Evolutionary conservation across 2,888 invertebrate genomes (phyloP).

Genomic region (Ennomos erosarius): DNA sequence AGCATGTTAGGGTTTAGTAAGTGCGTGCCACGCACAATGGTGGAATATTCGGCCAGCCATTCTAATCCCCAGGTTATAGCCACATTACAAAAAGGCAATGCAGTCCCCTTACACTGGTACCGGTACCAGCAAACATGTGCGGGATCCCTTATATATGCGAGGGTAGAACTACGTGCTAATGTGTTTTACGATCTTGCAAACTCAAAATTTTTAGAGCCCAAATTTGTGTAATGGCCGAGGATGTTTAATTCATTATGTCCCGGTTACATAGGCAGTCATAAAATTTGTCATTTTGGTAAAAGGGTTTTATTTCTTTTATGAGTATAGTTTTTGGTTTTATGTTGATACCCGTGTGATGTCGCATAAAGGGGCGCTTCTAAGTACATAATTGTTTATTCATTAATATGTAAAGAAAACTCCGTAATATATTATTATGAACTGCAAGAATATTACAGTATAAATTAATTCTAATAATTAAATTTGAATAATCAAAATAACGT

Average conservation of each 20-base stretch:
- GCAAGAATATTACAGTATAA: no score
- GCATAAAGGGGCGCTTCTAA: no score
- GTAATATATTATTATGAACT: no score
- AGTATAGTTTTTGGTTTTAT: not conserved
- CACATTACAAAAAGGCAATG: constrained; percentile 81
- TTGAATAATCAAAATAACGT: constrained; percentile 3
- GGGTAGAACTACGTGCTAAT: constrained; percentile 77
- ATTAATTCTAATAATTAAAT: no score
- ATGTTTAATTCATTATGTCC: constrained; percentile 50
- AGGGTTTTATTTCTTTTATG: not conserved
- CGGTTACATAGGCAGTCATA: constrained; percentile 31
- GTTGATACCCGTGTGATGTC: not conserved
- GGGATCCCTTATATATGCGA: constrained; percentile 42
- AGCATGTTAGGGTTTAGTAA: constrained; percentile 59
- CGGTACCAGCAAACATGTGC: constrained; percentile 38
- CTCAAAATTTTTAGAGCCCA: constrained; percentile 58
- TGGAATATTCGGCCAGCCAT: constrained; percentile 50
- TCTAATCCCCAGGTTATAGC: constrained; percentile 74
- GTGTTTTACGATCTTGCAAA: constrained; percentile 71
- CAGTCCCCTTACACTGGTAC: constrained; percentile 67
- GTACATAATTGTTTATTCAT: no score
- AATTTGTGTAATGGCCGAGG: constrained; percentile 52
- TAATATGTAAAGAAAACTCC: no score
- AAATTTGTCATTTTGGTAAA: constrained; percentile 20
- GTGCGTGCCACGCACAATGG: constrained; percentile 59